A percentile compares a stretch with the other conserved stretches of the same genome.
Evolutionary conservation across 2,888 invertebrate genomes (phyloP).

Genomic region (Clepsis dumicolana): DNA sequence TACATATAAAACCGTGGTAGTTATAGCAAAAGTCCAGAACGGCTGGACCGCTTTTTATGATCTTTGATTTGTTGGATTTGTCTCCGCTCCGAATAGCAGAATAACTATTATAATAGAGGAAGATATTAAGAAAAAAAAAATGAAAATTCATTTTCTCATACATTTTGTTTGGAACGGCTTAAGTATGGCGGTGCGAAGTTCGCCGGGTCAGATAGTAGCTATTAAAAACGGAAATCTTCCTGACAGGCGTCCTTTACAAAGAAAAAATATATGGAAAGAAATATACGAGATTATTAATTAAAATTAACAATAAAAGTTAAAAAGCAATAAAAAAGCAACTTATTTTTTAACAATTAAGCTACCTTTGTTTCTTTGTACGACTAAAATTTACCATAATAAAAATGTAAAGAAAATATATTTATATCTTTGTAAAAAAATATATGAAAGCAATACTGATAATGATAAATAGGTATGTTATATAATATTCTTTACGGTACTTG

Average conservation of each 20-base stretch:
- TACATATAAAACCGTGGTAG: no score
- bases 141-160: no score
- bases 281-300: not conserved
- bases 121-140: no score
- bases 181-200: no score
- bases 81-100: no score
- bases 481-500: not conserved
- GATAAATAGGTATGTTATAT: constrained; percentile 3
- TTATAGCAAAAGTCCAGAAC: no score
- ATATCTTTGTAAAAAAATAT: constrained; percentile 3
- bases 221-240: not conserved
- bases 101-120: no score
- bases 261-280: not conserved
- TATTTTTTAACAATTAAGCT: constrained; percentile 22
- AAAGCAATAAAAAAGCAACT: constrained; percentile 25
- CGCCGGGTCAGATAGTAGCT: no score
- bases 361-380: constrained; percentile 16
- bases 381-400: not conserved
- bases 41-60: no score
- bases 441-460: constrained; percentile 37
- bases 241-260: constrained; percentile 12
- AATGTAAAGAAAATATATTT: not conserved
- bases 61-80: no score
- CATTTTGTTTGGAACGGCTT: no score
- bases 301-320: constrained; percentile 22